Percentiles rank a stretch among this genome's conserved stretches.
Evolutionary conservation across 2,888 invertebrate genomes (phyloP).

Genomic region (Agrotis exclamationis): DNA sequence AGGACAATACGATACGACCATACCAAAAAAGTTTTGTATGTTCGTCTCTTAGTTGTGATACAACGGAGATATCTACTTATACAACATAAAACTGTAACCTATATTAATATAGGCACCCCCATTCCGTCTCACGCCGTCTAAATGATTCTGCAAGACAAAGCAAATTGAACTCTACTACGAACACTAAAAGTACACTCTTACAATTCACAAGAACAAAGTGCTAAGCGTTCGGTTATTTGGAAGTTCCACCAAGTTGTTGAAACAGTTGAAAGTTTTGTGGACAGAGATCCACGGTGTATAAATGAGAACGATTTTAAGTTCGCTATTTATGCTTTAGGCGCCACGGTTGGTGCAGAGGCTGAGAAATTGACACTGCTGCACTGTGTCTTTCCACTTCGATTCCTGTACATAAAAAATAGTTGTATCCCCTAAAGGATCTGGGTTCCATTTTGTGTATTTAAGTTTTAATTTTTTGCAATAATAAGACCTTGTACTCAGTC

Average conservation of each 20-base stretch:
- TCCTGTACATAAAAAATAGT: too few relatives aligned
- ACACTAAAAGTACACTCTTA: slow-evolving; percentile 13
- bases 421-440: too few relatives aligned
- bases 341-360: too few relatives aligned
- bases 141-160: slow-evolving; percentile 16
- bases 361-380: too few relatives aligned
- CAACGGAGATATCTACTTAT: slow-evolving; percentile 5
- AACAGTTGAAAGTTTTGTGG: slow-evolving; percentile 51
- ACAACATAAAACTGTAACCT: neutral
- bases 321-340: slow-evolving; percentile 10
- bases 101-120: slow-evolving; percentile 22
- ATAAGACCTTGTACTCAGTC: neutral
- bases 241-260: slow-evolving; percentile 46
- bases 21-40: slow-evolving; percentile 17
- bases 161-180: slow-evolving; percentile 22
- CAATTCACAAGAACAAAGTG: slow-evolving; percentile 22
- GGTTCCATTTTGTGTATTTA: too few relatives aligned
- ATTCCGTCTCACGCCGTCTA: slow-evolving; percentile 13
- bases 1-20: slow-evolving; percentile 2
- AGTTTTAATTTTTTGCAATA: too few relatives aligned
- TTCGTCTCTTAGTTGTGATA: slow-evolving; percentile 22
- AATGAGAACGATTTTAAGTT: slow-evolving; percentile 37
- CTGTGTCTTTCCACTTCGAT: too few relatives aligned
- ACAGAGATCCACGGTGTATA: slow-evolving; percentile 31
- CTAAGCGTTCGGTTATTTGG: slow-evolving; percentile 44